Evolutionary conservation across 2,888 invertebrate genomes (phyloP), one percentile per base, ranked within the genome.

Genomic region (Tenthredo scrophulariae): DNA sequence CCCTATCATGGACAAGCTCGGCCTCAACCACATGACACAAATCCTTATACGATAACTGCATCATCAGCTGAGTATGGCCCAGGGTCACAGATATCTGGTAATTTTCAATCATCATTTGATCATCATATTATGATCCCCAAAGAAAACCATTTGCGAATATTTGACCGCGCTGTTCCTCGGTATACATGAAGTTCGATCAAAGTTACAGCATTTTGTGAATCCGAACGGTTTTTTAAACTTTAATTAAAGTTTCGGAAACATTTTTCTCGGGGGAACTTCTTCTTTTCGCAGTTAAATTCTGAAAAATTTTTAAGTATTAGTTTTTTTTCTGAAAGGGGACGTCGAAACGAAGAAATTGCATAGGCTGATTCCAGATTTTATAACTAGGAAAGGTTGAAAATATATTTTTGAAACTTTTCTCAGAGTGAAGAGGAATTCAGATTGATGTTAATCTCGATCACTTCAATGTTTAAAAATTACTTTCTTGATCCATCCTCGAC

Each of bases 1-100:
- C 97, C 97, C 0, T 96, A 97, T 92, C 97, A 97, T 89, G 96
- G 97, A 2, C 96, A 96, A 89, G 96, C 96, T 10, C 94, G 96
- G 86, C 94, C 97, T 0, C 96, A 97, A 90, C 94, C 96, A 0
- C 91, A 94, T 43, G 93, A 95, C 18, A 95, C 95, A 1, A 95
- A 95, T 88, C 97, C 97, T 7, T 97, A 96, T 91, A 95, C 95
- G 89, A 94, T 97, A 29, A 91, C 95, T 0, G 97, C 97, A 79
- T 96, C 96, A 5, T 94, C 95, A 4, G 94, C 95, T 79, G 93
- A 93, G 70, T 97, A 96, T 92, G 94, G 95, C 87, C 97, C 97
- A 0, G 96, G 96, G 86, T 94, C 96, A 80, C 95, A 96, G 89
- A 95, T 97, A 86, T 95, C 96, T 93, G 96, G 97, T 97, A 92